These are phyloP conservation scores for Pollicipes pollicipes DNA, from an alignment of 1,140 invertebrate species.

Conservation along the genomic window DNA sequence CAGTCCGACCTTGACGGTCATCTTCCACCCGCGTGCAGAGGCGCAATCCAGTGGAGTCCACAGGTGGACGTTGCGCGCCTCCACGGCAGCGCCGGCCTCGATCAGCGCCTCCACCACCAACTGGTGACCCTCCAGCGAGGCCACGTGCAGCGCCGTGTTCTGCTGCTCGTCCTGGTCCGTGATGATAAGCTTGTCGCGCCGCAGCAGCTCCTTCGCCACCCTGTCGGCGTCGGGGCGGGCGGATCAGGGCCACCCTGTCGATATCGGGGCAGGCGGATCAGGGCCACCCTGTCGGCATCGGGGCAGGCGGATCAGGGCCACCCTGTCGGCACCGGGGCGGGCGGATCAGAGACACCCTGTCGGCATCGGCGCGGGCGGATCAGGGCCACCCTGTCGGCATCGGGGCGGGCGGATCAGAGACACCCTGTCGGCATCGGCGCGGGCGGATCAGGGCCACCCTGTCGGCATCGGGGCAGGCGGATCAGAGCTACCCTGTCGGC, in stretches of 20 bases:
- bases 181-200: conserved; percentile 25
- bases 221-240: conserved; percentile 13
- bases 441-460: too few relatives aligned
- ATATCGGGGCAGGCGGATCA: not conserved
- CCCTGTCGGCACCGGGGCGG: too few relatives aligned
- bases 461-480: too few relatives aligned
- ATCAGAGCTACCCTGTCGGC: too few relatives aligned
- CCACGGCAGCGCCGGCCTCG: conserved; percentile 29
- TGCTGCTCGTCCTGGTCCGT: conserved; percentile 25
- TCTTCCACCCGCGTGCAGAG: conserved; percentile 25
- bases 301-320: too few relatives aligned
- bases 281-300: too few relatives aligned
- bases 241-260: not conserved
- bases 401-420: too few relatives aligned
- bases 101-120: conserved; percentile 26
- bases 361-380: too few relatives aligned
- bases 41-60: conserved; percentile 36
- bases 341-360: too few relatives aligned
- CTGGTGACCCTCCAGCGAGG: conserved; percentile 26
- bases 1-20: conserved; percentile 26
- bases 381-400: too few relatives aligned
- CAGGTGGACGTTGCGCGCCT: conserved; percentile 29
- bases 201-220: conserved; percentile 27
- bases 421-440: too few relatives aligned
- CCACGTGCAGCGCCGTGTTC: conserved; percentile 32